Conservation (phyloP, 2,888 invertebrate species). For the Melangyna quadrimaculata region DNA sequence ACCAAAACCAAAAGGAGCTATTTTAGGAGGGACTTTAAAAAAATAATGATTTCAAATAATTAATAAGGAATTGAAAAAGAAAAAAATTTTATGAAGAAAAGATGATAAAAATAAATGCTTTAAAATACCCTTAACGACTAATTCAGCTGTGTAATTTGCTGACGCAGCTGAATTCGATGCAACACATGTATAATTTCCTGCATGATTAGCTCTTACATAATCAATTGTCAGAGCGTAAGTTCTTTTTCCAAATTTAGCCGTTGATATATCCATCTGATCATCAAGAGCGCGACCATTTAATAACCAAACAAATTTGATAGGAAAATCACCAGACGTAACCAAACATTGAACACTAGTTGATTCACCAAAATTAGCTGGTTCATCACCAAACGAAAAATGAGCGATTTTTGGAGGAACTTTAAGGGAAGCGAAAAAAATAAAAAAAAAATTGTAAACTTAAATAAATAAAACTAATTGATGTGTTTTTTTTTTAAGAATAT, state of each 20-base stretch:
- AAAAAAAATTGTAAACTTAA: constrained; percentile 76
- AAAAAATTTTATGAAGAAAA: neutral
- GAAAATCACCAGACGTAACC: constrained; percentile 83
- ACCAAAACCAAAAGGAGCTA: constrained; percentile 85
- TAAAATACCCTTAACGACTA: constrained; percentile 81
- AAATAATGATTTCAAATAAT: constrained; percentile 80
- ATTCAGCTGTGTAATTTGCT: constrained; percentile 82
- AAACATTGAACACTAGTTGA: constrained; percentile 83
- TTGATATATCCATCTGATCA: constrained; percentile 81
- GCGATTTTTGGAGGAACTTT: constrained; percentile 85
- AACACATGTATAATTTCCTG: constrained; percentile 85
- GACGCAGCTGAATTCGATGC: constrained; percentile 84
- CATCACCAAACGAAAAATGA: constrained; percentile 86
- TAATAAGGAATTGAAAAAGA: neutral
- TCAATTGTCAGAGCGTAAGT: constrained; percentile 85
- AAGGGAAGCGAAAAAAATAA: constrained; percentile 72
- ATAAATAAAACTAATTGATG: neutral
- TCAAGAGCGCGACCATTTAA: constrained; percentile 79
- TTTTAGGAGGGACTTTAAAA: constrained; percentile 83
- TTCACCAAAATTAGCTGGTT: constrained; percentile 84
- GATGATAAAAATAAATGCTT: neutral
- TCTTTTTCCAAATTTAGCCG: constrained; percentile 81
- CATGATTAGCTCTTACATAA: constrained; percentile 84
- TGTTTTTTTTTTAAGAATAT: neutral
- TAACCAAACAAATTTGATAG: constrained; percentile 85